Percentiles rank a stretch among this genome's conserved stretches.
These are phyloP conservation scores for Raja brachyura DNA, from an alignment of 2,113 vertebrate species.

Conservation along the genomic window DNA sequence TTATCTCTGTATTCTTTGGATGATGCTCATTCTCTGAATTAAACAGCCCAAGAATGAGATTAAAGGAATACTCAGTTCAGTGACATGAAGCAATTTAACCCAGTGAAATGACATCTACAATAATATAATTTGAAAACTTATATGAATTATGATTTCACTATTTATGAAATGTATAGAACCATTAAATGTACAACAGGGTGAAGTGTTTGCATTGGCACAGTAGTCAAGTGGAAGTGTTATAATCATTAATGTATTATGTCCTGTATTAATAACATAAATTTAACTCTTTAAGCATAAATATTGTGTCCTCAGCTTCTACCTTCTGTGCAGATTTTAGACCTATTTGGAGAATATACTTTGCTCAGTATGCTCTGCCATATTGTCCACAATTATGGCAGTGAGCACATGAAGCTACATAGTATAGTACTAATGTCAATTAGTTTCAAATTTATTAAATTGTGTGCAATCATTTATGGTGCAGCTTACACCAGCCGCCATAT, in stretches of 20 bases:
- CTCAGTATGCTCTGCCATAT: background rate
- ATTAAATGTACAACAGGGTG: background rate
- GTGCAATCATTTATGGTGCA: too few relatives aligned
- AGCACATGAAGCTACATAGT: too few relatives aligned
- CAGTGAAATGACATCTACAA: background rate
- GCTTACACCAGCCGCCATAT: too few relatives aligned
- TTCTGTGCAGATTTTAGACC: too few relatives aligned
- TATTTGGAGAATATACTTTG: background rate
- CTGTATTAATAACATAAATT: background rate
- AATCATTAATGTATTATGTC: background rate
- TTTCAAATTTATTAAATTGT: too few relatives aligned
- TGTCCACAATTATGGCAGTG: background rate
- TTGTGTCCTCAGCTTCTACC: too few relatives aligned
- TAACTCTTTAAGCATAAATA: too few relatives aligned
- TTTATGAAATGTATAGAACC: background rate
- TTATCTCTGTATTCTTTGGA: background rate
- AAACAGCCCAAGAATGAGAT: background rate
- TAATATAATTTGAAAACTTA: slow-evolving; percentile 8
- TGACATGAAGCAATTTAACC: background rate
- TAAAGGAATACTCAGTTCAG: background rate
- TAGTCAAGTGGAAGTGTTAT: background rate
- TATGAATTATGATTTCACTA: background rate
- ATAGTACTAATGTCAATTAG: too few relatives aligned
- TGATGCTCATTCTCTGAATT: background rate
- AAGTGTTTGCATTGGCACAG: background rate